These are phyloP conservation scores for Nezara viridula DNA, from an alignment of 2,888 invertebrate genomes.

Conservation along the genomic window DNA sequence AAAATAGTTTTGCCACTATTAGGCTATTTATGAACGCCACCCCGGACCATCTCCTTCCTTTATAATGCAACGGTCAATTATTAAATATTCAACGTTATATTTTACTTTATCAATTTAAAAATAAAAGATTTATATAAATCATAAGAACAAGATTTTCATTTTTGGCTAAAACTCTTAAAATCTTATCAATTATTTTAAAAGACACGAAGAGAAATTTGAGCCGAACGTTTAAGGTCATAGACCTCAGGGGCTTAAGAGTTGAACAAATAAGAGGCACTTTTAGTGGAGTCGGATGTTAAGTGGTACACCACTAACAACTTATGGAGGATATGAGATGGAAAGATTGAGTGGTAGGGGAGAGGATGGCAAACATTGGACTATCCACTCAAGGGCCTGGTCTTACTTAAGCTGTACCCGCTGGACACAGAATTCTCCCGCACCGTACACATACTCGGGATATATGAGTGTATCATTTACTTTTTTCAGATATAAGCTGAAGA, in stretches of 20 bases:
- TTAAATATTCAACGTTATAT: no score
- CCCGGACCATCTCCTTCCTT: no score
- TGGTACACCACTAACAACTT: background rate
- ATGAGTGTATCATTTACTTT: background rate
- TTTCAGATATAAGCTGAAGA: background rate
- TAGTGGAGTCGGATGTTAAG: slow-evolving; percentile 19
- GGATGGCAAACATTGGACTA: background rate
- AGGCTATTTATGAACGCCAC: no score
- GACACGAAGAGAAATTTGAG: background rate
- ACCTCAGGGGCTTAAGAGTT: background rate
- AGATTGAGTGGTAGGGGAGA: background rate
- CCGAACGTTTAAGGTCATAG: background rate
- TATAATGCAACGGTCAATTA: no score
- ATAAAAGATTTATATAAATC: no score
- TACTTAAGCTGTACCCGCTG: background rate
- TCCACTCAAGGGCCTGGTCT: background rate
- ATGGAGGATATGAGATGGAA: slow-evolving; percentile 19
- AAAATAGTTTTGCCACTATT: no score
- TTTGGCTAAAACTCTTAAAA: no score
- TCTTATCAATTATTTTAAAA: no score
- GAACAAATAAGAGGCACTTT: slow-evolving; percentile 11
- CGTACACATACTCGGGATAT: background rate
- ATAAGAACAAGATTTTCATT: no score
- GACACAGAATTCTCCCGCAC: background rate
- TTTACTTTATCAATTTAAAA: no score